Base-by-base conservation (phyloP, 1,140 invertebrate genomes). In the Adoxophyes honmai region DNA sequence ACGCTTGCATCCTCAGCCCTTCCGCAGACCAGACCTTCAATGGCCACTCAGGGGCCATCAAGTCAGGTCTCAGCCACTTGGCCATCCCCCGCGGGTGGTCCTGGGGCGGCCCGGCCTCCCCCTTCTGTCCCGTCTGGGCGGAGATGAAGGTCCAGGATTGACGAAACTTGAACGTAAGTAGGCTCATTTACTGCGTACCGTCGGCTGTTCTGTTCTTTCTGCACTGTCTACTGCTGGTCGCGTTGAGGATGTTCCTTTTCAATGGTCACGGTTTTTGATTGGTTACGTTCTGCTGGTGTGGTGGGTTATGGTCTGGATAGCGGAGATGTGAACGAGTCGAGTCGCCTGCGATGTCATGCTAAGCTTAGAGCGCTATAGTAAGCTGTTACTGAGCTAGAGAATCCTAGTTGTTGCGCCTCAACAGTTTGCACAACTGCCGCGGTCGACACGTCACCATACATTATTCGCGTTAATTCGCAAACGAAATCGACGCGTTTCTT, bases 11-110 rank as follows among this genome's bases (percentile, higher is more conserved):
- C 4, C 34, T 90, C 1, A 73, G 78, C 18, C 63, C 81, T 0
- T 59, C 57, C 11, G 53, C 68, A 21, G 78, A 75, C 6, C 70
- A 66, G 6, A 74, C 70, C 33, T 88, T 83, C 56, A 86, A 85
- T 52, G 94, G 93, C 10, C 76, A 91, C 28, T 89, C 89, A 33
- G 92, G 93, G 13, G 89, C 94, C n/a, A 88, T 96, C 34, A 86
- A 90, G 15, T 90, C 92, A 15, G 94, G 94, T 0, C 82, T 96
- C 16, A 92, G 90, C 57, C 95, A 95, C 74, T 80, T 95, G n/a
- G 94, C 94, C 34, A 96, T 96, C 55, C 95, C 95, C 1, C 90
- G 92, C 36, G 94, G 94, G 7, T 96, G 95, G 95, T 91, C 90
- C 11, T 95, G 94, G 94, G 94, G 94, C 34, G 95, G 95, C 1